Evolutionary conservation across 2,797 vertebrate species (phyloP).

Genomic region (Galago senegalensis): DNA sequence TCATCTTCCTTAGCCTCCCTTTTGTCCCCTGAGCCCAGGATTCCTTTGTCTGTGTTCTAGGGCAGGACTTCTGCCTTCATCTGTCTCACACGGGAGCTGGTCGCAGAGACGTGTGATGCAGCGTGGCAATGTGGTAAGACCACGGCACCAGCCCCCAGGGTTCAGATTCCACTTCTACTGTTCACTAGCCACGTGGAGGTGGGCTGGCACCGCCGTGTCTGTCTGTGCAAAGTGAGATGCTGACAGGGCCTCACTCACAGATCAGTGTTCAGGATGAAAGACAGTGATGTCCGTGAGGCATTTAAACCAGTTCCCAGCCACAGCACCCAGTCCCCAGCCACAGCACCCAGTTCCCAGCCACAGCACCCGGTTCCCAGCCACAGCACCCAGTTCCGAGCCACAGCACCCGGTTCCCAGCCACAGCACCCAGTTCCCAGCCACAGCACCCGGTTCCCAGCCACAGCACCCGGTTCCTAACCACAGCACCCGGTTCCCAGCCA

Average conservation of each 20-base stretch:
- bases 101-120: fast-evolving
- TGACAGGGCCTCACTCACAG: background rate
- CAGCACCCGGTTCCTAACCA: background rate
- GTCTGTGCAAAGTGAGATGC: fast-evolving
- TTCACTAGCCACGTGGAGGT: background rate
- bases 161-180: fast-evolving
- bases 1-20: background rate
- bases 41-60: background rate
- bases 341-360: too few species aligned
- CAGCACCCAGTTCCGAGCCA: fast-evolving
- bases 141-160: fast-evolving
- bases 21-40: background rate
- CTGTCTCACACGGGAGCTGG: background rate
- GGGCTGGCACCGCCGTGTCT: fast-evolving
- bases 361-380: fast-evolving
- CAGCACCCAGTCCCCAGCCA: fast-evolving
- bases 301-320: background rate
- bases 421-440: fast-evolving
- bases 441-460: fast-evolving
- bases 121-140: fast-evolving
- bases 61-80: background rate
- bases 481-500: too few species aligned
- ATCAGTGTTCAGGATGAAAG: too few species aligned
- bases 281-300: fast-evolving
- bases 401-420: fast-evolving